These are phyloP conservation scores for Perodicticus potto DNA, from an alignment of 2,797 vertebrate species.

Conservation along the genomic window DNA sequence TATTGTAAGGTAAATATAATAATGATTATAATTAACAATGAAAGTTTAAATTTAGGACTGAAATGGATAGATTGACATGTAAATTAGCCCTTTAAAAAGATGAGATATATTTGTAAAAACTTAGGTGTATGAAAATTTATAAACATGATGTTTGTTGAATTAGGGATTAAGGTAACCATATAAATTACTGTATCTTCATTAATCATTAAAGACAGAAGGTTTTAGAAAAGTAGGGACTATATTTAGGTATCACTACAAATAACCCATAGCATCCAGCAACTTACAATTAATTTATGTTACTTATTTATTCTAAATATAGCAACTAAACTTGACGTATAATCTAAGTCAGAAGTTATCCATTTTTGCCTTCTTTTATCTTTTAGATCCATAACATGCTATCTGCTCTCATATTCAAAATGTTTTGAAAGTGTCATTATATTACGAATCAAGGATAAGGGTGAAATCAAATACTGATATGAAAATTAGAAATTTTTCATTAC, in stretches of 20 bases:
- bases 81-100: conserved; percentile 44
- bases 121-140: conserved; percentile 25
- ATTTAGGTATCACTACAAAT: conserved; percentile 17
- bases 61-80: conserved; percentile 10
- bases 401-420: conserved; percentile 28
- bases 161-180: conserved; percentile 13
- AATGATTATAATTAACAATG: conserved; percentile 59
- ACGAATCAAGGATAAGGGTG: conserved; percentile 11
- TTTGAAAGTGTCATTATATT: neutral
- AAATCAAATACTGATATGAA: conserved; percentile 24
- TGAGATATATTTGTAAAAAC: neutral
- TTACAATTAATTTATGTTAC: neutral
- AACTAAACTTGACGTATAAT: conserved; percentile 23
- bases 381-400: neutral
- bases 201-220: conserved; percentile 36
- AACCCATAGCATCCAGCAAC: neutral
- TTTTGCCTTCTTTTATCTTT: conserved; percentile 36
- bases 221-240: conserved; percentile 16
- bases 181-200: neutral
- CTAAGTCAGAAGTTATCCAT: conserved; percentile 42
- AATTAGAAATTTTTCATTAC: conserved; percentile 60
- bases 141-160: conserved; percentile 35
- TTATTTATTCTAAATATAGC: conserved; percentile 30
- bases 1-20: conserved; percentile 13
- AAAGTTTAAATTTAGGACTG: conserved; percentile 54